Conservation (phyloP, 2,797 vertebrate species). For the Hozukius guyotensis region DNA sequence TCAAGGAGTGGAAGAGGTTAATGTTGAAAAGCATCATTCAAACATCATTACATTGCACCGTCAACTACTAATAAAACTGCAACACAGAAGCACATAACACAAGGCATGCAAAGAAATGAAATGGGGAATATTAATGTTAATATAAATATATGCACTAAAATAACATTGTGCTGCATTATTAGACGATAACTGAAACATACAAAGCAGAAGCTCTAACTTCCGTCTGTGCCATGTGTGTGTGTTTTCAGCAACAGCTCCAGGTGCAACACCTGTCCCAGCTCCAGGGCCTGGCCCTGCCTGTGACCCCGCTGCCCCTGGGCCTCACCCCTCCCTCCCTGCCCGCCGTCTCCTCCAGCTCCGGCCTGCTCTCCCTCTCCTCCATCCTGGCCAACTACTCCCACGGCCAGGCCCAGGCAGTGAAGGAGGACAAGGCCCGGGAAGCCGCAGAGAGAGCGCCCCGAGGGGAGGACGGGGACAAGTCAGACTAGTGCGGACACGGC, state of each 20-base stretch:
- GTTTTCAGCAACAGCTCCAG: conserved; percentile 96
- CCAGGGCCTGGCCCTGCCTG: conserved; percentile 94
- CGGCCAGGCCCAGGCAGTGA: conserved; percentile 91
- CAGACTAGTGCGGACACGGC: conserved; percentile 81
- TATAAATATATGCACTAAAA: no score
- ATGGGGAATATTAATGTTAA: no score
- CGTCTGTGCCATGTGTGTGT: conserved; percentile 17
- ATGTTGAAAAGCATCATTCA: no score
- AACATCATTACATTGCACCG: no score
- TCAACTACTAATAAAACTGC: no score
- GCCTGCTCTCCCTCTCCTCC: conserved; percentile 94
- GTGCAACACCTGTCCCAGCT: conserved; percentile 99
- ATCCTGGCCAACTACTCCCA: conserved; percentile 91
- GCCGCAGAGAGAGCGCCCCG: conserved; percentile 85
- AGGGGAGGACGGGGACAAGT: conserved; percentile 93
- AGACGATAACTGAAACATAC: neutral
- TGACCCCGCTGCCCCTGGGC: conserved; percentile 93
- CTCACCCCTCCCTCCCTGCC: conserved; percentile 91
- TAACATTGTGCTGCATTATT: neutral
- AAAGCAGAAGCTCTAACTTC: neutral
- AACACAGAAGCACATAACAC: no score
- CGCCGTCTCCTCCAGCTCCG: conserved; percentile 90
- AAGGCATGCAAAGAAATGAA: no score
- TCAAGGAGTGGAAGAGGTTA: no score
- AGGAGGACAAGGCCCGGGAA: conserved; percentile 94